Conservation (phyloP, 2,888 invertebrate genomes). For the Drosophila hamatofila region DNA sequence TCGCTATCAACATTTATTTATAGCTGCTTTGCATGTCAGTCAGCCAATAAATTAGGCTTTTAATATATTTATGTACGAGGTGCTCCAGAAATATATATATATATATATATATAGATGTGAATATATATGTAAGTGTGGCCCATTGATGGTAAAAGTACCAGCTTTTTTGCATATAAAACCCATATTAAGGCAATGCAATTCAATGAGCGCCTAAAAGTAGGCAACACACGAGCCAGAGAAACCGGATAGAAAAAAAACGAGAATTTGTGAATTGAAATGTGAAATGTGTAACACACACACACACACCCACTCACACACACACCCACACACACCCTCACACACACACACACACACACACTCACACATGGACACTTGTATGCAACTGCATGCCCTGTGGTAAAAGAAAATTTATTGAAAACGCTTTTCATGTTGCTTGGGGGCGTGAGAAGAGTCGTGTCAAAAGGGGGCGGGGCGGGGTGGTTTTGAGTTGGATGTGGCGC, state of each 20-base stretch:
- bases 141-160: constrained; percentile 33
- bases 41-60: constrained; percentile 44
- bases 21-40: constrained; percentile 27
- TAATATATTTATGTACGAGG: constrained; percentile 17
- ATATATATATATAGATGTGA: not conserved
- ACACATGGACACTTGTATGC: not conserved
- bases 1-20: constrained; percentile 7
- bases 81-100: not conserved
- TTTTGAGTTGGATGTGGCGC: constrained; percentile 17
- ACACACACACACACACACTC: constrained; percentile 4
- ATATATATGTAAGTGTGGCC: not conserved
- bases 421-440: constrained; percentile 22
- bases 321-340: not conserved
- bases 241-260: constrained; percentile 20
- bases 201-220: constrained; percentile 57
- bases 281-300: constrained; percentile 37
- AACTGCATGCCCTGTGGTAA: constrained; percentile 27
- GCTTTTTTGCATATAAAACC: constrained; percentile 60
- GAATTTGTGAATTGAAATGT: constrained; percentile 58
- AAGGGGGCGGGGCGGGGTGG: constrained; percentile 9
- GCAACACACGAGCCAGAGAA: constrained; percentile 41
- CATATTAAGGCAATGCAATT: constrained; percentile 67
- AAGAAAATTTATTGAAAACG: constrained; percentile 62
- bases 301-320: not conserved
- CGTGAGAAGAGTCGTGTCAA: not conserved